phyloP scores from a whole-genome alignment of 2,113 vertebrate genomes.

The Clinocottus analis region DNA sequence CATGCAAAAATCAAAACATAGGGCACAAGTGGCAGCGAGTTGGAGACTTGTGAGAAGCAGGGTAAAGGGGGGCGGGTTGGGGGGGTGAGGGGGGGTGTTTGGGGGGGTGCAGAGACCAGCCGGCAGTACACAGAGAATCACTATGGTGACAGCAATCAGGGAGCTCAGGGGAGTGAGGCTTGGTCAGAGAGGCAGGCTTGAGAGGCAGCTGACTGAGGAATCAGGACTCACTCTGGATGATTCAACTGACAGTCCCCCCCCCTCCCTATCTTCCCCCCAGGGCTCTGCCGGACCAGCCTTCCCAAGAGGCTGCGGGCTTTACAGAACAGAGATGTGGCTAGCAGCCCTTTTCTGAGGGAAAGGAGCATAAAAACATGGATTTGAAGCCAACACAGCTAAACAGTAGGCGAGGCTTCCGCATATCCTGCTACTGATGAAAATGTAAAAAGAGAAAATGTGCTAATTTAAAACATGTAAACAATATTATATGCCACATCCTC shows the following conservation, averaged over 20 bases:
- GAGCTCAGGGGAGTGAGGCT: slow-evolving; percentile 77
- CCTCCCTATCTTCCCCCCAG: slow-evolving; percentile 64
- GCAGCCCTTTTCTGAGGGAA: slow-evolving; percentile 43
- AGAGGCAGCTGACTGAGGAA: slow-evolving; percentile 85
- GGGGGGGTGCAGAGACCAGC: slow-evolving; percentile 23
- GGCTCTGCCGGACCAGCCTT: slow-evolving; percentile 61
- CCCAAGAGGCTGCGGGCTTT: slow-evolving; percentile 64
- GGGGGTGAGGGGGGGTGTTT: not conserved
- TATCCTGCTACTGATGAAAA: slow-evolving; percentile 29
- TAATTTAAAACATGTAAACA: slow-evolving; percentile 62
- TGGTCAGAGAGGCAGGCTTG: slow-evolving; percentile 80
- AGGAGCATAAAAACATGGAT: slow-evolving; percentile 10
- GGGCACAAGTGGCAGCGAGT: slow-evolving; percentile 57
- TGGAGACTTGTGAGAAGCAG: slow-evolving; percentile 28
- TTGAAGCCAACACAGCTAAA: slow-evolving; percentile 29
- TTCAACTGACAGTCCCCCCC: slow-evolving; percentile 84
- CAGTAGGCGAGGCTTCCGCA: slow-evolving; percentile 25
- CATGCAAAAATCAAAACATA: slow-evolving; percentile 77
- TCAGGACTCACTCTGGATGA: slow-evolving; percentile 81
- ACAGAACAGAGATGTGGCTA: slow-evolving; percentile 66
- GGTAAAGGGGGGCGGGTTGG: too few species aligned
- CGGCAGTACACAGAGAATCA: slow-evolving; percentile 82
- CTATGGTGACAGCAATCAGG: slow-evolving; percentile 87
- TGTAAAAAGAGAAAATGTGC: slow-evolving; percentile 34
- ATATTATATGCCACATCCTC: slow-evolving; percentile 10